phyloP scores from a whole-genome alignment of 2,888 invertebrate species.

The Apotomis betuletana region DNA sequence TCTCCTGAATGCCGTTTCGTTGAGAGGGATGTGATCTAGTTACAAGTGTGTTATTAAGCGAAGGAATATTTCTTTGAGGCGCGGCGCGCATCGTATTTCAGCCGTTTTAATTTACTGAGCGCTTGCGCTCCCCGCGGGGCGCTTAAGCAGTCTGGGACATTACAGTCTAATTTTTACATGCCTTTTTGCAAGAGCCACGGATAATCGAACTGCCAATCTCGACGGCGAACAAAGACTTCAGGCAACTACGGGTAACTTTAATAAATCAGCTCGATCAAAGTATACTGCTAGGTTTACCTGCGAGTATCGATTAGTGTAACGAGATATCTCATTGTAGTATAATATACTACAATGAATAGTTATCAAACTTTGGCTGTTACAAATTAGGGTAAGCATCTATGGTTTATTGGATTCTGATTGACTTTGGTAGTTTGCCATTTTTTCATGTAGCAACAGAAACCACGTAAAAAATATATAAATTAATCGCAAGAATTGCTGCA shows the following conservation, averaged over 20 bases:
- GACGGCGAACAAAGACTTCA: conserved; percentile 65
- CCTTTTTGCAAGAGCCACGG: conserved; percentile 71
- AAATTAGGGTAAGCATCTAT: too few species aligned
- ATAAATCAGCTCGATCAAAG: conserved; percentile 56
- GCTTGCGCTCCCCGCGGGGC: conserved; percentile 67
- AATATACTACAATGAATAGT: not conserved
- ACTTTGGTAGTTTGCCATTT: too few species aligned
- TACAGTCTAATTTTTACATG: conserved; percentile 77
- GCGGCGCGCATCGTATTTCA: conserved; percentile 66
- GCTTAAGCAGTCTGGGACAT: conserved; percentile 77
- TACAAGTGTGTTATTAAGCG: conserved; percentile 43
- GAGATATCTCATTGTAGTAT: not conserved
- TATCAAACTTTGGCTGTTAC: conserved; percentile 20
- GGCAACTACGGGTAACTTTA: conserved; percentile 65
- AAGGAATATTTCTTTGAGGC: conserved; percentile 62
- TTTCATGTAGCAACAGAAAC: too few species aligned
- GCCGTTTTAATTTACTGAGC: conserved; percentile 69
- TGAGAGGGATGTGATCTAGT: conserved; percentile 38
- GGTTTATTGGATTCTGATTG: too few species aligned
- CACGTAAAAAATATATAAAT: too few species aligned
- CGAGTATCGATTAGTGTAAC: conserved; percentile 10
- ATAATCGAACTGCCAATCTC: conserved; percentile 83
- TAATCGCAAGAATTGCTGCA: too few species aligned
- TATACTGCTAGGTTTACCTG: conserved; percentile 30
- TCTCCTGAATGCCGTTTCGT: conserved; percentile 8